Conservation (phyloP, 2,888 invertebrate species). For the Chymomyza amoena region DNA sequence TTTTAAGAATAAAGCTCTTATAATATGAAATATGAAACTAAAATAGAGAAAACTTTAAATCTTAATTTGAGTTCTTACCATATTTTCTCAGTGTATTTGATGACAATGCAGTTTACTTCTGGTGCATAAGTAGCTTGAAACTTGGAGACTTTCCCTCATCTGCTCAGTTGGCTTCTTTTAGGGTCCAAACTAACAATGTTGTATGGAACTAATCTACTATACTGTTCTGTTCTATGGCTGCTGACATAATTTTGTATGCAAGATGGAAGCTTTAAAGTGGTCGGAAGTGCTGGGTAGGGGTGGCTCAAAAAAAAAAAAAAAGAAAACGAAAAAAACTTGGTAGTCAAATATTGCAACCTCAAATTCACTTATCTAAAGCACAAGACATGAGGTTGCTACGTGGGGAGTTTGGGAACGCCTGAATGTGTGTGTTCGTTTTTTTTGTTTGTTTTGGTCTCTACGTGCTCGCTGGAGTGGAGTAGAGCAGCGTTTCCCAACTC, state of each 20-base stretch:
- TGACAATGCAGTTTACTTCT: background rate
- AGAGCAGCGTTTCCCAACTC: background rate
- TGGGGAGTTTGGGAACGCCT: slow-evolving; percentile 4
- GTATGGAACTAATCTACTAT: slow-evolving; percentile 32
- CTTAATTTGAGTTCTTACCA: background rate
- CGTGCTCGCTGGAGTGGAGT: slow-evolving; percentile 11
- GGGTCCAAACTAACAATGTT: slow-evolving; percentile 20
- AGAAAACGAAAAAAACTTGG: background rate
- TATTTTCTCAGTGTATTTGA: background rate
- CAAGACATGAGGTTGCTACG: slow-evolving; percentile 27
- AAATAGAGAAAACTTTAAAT: too few relatives aligned
- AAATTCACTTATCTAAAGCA: slow-evolving; percentile 36
- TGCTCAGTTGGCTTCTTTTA: slow-evolving; percentile 24
- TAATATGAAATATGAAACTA: too few relatives aligned
- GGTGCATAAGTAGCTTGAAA: background rate
- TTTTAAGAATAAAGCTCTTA: too few relatives aligned
- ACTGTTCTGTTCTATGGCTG: background rate
- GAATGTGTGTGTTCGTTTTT: background rate
- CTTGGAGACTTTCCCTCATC: background rate
- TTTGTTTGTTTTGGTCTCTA: slow-evolving; percentile 20
- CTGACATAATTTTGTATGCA: background rate
- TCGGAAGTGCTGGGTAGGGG: background rate
- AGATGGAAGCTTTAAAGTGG: background rate
- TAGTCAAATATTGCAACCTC: background rate
- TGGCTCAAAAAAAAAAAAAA: background rate